phyloP scores from a whole-genome alignment of 2,888 invertebrate genomes.

The Patella depressa region DNA sequence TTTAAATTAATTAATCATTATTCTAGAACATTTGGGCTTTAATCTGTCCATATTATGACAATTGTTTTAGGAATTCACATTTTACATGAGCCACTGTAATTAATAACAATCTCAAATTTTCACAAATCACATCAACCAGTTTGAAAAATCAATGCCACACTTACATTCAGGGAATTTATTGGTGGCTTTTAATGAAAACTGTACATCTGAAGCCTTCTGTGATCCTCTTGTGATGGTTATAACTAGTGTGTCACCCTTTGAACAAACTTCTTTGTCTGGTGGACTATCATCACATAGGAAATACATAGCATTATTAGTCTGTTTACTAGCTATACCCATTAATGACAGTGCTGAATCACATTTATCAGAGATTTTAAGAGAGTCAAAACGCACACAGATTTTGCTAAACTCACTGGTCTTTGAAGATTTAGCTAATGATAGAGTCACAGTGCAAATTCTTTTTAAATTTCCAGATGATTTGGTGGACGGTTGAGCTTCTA shows the following conservation, averaged over 20 bases:
- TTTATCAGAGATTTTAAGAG: not conserved
- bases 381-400: constrained; percentile 5
- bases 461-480: not conserved
- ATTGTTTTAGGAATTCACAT: too few relatives aligned
- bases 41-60: too few relatives aligned
- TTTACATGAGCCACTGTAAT: too few relatives aligned
- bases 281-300: not conserved
- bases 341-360: not conserved
- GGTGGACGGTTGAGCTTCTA: constrained; percentile 2
- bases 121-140: too few relatives aligned
- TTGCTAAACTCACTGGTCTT: not conserved
- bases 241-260: not conserved
- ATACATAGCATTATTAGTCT: not conserved
- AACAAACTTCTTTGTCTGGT: not conserved
- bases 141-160: not conserved
- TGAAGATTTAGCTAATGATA: not conserved
- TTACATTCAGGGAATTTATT: constrained; percentile 3
- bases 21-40: too few relatives aligned
- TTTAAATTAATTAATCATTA: too few relatives aligned
- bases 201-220: not conserved
- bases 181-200: not conserved
- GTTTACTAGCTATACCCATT: not conserved
- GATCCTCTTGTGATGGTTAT: not conserved
- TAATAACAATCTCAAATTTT: too few relatives aligned
- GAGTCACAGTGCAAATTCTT: not conserved